Evolutionary conservation across 2,113 vertebrate genomes (phyloP).

Genomic region (Anser brachyrhynchus): DNA sequence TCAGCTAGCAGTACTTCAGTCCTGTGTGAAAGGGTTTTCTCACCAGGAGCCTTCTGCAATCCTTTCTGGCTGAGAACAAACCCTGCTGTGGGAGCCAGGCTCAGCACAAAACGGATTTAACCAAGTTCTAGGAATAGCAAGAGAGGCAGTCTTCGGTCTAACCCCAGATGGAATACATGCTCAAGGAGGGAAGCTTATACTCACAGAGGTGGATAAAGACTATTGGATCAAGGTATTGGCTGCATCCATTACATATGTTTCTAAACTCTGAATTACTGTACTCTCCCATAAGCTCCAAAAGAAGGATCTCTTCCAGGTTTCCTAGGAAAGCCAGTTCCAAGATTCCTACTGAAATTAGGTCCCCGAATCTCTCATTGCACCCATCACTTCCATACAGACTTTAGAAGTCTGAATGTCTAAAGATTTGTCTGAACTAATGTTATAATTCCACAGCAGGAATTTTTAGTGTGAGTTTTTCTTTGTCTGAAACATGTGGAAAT

Average conservation of each 20-base stretch:
- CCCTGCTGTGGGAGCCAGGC: neutral
- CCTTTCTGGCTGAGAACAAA: fast-evolving
- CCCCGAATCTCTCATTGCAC: neutral
- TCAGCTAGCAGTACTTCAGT: fast-evolving
- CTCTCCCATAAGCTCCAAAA: neutral
- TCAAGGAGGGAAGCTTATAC: neutral
- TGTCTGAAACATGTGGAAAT: neutral
- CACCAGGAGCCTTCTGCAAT: neutral
- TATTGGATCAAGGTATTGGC: fast-evolving
- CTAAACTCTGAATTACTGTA: neutral
- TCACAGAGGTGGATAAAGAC: neutral
- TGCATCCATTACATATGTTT: fast-evolving
- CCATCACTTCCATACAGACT: neutral
- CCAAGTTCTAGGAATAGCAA: neutral
- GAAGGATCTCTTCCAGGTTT: neutral
- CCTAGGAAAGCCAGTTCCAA: neutral
- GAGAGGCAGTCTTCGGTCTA: neutral
- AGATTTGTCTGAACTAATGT: neutral
- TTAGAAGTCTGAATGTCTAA: neutral
- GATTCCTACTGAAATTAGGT: neutral
- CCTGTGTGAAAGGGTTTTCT: neutral
- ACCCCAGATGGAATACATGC: neutral
- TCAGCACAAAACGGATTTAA: neutral
- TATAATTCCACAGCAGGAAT: neutral
- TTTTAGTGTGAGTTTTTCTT: neutral